phyloP scores from a whole-genome alignment of 2,888 invertebrate genomes.

The Formica aserva region DNA sequence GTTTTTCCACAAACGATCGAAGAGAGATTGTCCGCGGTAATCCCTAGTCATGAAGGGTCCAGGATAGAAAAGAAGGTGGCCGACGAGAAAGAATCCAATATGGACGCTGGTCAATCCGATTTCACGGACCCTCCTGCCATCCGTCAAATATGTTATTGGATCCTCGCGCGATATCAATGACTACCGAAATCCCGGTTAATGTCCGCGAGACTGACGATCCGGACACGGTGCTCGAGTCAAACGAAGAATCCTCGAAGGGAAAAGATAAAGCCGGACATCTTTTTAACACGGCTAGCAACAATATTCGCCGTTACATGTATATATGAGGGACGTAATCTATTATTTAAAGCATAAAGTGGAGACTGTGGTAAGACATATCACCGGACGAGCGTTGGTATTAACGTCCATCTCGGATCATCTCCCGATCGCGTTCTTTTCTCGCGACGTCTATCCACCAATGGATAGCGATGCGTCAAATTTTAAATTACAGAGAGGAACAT shows the following conservation, averaged over 20 bases:
- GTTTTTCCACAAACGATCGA: conserved; percentile 48
- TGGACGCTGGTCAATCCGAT: conserved; percentile 84
- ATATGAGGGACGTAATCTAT: conserved; percentile 76
- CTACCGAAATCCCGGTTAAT: conserved; percentile 43
- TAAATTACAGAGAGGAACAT: background rate
- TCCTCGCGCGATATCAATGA: conserved; percentile 77
- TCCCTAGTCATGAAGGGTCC: conserved; percentile 61
- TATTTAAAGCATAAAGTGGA: conserved; percentile 82
- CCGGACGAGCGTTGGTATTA: conserved; percentile 70
- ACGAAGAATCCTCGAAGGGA: conserved; percentile 36
- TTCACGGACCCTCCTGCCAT: conserved; percentile 78
- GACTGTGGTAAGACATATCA: conserved; percentile 81
- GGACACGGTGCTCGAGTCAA: conserved; percentile 37
- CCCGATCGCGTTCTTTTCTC: conserved; percentile 31
- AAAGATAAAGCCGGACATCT: conserved; percentile 62
- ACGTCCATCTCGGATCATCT: conserved; percentile 53
- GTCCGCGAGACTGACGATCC: conserved; percentile 40
- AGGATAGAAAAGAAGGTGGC: conserved; percentile 56
- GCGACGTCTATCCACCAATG: background rate
- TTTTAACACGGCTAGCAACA: conserved; percentile 64
- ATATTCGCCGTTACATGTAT: conserved; percentile 53
- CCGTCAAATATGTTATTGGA: conserved; percentile 84
- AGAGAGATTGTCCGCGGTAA: conserved; percentile 63
- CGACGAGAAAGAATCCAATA: conserved; percentile 77
- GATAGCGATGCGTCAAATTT: conserved; percentile 48